phyloP scores from a whole-genome alignment of 2,113 vertebrate species.

The Pteropus alecto region DNA sequence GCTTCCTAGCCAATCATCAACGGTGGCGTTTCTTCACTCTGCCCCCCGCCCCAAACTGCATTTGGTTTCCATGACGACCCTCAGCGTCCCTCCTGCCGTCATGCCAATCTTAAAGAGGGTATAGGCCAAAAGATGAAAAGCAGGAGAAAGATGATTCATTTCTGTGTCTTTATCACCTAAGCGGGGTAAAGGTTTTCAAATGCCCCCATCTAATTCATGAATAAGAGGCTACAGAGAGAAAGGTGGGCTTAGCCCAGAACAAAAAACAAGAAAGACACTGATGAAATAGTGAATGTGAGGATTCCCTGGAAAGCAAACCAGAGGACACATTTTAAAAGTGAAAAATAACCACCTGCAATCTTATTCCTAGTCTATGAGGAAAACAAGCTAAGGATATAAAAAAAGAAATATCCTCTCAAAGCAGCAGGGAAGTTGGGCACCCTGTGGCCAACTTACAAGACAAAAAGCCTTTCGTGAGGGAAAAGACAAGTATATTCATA shows the following conservation, averaged over 20 bases:
- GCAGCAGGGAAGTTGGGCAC: background rate
- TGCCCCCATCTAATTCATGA: background rate
- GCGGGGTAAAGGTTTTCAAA: background rate
- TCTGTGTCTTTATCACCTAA: background rate
- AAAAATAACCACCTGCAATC: background rate
- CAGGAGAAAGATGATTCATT: background rate
- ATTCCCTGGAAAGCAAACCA: background rate
- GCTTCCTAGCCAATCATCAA: background rate
- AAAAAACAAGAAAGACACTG: background rate
- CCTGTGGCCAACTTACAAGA: background rate
- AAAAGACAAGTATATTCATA: background rate
- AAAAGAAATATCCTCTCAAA: background rate
- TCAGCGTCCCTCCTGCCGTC: background rate
- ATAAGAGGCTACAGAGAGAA: background rate
- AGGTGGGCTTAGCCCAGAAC: background rate
- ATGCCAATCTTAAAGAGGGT: no score
- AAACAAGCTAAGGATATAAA: background rate
- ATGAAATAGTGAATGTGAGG: background rate
- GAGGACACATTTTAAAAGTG: background rate
- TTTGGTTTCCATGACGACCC: background rate
- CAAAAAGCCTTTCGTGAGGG: background rate
- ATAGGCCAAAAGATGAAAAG: no score
- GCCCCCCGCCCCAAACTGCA: fast-evolving
- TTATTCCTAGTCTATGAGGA: background rate
- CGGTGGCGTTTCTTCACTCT: background rate